A percentile compares a stretch with the other conserved stretches of the same genome.
Conservation (phyloP, 2,797 vertebrate species). For the Varecia variegata region DNA sequence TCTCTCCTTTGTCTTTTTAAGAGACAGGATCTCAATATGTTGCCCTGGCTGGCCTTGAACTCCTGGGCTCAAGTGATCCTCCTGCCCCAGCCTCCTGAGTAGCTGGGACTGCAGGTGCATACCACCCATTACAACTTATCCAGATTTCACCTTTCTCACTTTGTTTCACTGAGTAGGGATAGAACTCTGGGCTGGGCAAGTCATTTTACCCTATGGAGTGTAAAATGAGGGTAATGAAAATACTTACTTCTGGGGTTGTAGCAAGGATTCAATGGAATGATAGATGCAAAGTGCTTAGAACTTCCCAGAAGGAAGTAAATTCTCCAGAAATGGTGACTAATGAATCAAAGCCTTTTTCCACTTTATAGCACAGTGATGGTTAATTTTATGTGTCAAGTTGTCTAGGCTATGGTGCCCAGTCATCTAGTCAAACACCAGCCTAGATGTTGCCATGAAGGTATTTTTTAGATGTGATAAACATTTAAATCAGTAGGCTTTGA, state of each 20-base stretch:
- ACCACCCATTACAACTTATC: background rate
- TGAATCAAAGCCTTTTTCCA: background rate
- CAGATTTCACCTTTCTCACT: background rate
- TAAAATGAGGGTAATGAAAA: background rate
- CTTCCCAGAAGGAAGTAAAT: background rate
- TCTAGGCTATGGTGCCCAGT: background rate
- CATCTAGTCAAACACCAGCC: background rate
- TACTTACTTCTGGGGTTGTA: background rate
- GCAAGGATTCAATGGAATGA: background rate
- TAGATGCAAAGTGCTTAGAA: background rate
- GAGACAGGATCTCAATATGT: no score
- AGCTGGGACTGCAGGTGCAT: no score
- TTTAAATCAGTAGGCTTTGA: background rate
- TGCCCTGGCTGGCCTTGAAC: no score
- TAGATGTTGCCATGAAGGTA: background rate
- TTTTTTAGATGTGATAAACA: background rate
- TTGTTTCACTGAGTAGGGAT: background rate
- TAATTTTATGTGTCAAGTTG: background rate
- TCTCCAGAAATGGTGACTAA: background rate
- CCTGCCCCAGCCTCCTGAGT: no score
- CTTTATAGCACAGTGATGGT: background rate
- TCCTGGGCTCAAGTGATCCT: no score
- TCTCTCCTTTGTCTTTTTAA: no score
- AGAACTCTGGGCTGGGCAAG: fast-evolving
- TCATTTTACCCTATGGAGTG: background rate